Conservation (phyloP, 2,113 vertebrate genomes). For the Boulengeromyrus knoepffleri region DNA sequence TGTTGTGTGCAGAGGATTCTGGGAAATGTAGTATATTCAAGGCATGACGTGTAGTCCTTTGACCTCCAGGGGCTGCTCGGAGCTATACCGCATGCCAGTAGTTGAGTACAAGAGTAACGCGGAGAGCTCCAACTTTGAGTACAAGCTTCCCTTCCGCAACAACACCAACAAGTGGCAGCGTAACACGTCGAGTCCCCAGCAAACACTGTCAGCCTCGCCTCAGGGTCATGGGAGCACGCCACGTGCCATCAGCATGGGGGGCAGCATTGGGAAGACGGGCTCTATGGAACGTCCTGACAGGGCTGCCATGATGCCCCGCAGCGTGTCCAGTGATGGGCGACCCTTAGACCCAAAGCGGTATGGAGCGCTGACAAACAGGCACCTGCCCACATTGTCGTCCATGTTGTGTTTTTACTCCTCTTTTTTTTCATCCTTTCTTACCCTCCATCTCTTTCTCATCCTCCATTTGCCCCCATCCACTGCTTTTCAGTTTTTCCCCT, state of each 20-base stretch:
- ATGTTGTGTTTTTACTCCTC: not conserved
- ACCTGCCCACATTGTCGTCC: not conserved
- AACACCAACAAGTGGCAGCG: conserved; percentile 90
- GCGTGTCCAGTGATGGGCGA: conserved; percentile 87
- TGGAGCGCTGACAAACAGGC: not conserved
- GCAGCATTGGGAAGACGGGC: conserved; percentile 69
- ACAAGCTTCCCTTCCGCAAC: conserved; percentile 90
- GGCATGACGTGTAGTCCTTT: not conserved
- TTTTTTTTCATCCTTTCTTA: not conserved
- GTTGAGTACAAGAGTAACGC: conserved; percentile 91
- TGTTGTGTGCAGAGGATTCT: not conserved
- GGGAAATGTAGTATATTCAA: not conserved
- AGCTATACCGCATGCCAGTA: conserved; percentile 88
- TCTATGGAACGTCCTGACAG: conserved; percentile 64
- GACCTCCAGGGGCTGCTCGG: conserved; percentile 77
- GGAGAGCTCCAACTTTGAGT: conserved; percentile 82
- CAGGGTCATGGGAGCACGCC: conserved; percentile 32
- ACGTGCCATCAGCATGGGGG: conserved; percentile 53
- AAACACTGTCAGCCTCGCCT: conserved; percentile 57
- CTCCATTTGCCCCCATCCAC: not conserved
- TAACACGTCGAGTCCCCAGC: conserved; percentile 69
- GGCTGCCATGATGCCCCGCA: conserved; percentile 76
- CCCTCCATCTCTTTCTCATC: not conserved
- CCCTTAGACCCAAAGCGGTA: conserved; percentile 77
- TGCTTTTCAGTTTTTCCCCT: conserved; percentile 70